Evolutionary conservation across 2,797 vertebrate species (phyloP).

Genomic region (Hypotaenidia okinawae): DNA sequence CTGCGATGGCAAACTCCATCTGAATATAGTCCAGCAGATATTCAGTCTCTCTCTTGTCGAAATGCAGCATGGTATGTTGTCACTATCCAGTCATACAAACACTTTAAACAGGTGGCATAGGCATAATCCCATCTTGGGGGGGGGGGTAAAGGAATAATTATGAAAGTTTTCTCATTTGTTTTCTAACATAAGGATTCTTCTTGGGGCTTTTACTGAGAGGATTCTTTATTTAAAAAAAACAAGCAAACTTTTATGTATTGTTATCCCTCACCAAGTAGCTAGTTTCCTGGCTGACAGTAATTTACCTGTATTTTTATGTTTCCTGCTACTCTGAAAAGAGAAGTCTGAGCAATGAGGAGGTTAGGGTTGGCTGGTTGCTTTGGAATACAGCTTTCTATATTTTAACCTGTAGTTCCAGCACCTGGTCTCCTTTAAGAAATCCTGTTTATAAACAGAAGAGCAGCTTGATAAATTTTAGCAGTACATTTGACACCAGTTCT

Average conservation of each 20-base stretch:
- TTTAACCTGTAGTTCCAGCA: neutral
- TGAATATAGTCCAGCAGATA: slow-evolving; percentile 84
- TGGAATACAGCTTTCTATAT: neutral
- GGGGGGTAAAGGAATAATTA: neutral
- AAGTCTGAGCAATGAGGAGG: neutral
- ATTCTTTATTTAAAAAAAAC: neutral
- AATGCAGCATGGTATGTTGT: slow-evolving; percentile 90
- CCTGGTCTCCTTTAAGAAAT: neutral
- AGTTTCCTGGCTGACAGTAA: neutral
- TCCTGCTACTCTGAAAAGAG: neutral
- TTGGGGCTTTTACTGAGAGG: neutral
- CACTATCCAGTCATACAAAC: neutral
- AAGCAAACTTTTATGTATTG: neutral
- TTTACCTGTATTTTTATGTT: neutral
- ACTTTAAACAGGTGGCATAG: neutral
- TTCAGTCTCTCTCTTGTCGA: slow-evolving; percentile 88
- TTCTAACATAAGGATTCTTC: neutral
- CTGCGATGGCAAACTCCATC: slow-evolving; percentile 87
- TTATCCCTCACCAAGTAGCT: neutral
- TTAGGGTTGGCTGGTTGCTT: neutral
- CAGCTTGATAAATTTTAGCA: neutral
- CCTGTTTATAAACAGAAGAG: neutral
- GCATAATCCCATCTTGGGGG: neutral
- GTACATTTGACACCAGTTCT: neutral
- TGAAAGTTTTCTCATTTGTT: neutral